Percentiles rank a stretch among this genome's conserved stretches.
phyloP scores from a whole-genome alignment of 2,797 vertebrate species.

The Setipinna tenuifilis region DNA sequence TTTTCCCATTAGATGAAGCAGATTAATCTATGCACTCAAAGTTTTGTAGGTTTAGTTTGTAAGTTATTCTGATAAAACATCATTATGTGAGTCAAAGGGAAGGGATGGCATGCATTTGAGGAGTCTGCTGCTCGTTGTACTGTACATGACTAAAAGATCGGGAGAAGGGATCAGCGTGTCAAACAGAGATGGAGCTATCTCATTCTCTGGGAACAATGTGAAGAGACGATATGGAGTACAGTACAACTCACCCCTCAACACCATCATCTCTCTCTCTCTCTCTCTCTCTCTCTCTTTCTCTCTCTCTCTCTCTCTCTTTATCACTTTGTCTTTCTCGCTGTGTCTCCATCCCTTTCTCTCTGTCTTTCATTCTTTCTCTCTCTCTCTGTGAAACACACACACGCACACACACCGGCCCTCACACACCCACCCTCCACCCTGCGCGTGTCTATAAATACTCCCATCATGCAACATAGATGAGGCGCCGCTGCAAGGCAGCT shows the following conservation, averaged over 20 bases:
- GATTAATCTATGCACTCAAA: background rate
- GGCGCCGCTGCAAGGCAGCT: constrained; percentile 53
- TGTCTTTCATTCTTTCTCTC: background rate
- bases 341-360: too few species aligned
- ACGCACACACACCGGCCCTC: background rate
- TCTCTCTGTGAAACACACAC: background rate
- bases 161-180: background rate
- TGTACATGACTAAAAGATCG: background rate
- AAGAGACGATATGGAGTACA: background rate
- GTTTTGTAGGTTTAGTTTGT: background rate
- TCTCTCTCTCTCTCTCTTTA: too few species aligned
- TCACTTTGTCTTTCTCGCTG: background rate
- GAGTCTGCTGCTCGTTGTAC: background rate
- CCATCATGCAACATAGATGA: constrained; percentile 75
- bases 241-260: background rate
- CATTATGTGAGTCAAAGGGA: background rate
- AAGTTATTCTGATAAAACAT: background rate
- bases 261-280: too few species aligned
- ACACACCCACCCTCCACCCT: background rate
- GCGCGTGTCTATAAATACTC: constrained; percentile 70
- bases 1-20: background rate
- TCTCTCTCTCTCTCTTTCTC: background rate
- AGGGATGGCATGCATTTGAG: background rate
- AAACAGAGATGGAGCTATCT: background rate
- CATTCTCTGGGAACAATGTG: background rate